Base-by-base conservation (phyloP, 53 echinoderm and acorn worm genomes). In the Zoroaster sp. region DNA sequence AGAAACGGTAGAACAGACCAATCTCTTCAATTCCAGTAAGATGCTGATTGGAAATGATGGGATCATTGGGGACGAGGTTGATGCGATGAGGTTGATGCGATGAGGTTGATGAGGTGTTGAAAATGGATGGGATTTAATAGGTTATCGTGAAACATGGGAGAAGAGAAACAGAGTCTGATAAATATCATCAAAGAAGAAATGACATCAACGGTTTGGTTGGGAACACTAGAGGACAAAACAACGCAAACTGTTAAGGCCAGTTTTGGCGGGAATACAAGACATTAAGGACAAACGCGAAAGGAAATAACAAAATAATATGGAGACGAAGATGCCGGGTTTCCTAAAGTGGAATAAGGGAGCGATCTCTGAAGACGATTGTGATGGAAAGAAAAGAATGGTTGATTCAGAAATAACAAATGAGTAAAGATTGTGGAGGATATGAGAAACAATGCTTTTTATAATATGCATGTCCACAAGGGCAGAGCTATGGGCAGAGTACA, bases 81-180 rank as follows among this genome's bases (percentile, higher is more conserved):
- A 20, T 32, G 33, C 42, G 59, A 39, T 25, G 68, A 43, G 66
- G 78, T 46, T 47, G 76, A 25, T 49, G 76, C 34, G 17, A 38
- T 71, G 38, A 63, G n/a, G 65, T 55, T 54, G 23, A 37, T 23
- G 79, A 71, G 65, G 79, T 79, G 79, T 79, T 79, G 79, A 79
- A 18, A 79, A 79, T 79, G 55, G 55, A 79, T 65, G 55, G 76
- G 76, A 76, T 76, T 33, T 76, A 45, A 36, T 8, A 14, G 34
- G 34, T 8, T 13, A 28, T 45, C 34, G 3, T 71, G 35, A 35
- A 34, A 34, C 30, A 71, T 18, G 44, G 31, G 70, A 21, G 83
- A 69, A 31, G 34, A 36, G 69, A 35, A 53, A 83, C 33, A 40
- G 63, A 59, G 63, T 28, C 12, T 10, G 45, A 7, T 59, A 59